These are phyloP conservation scores for Pecten maximus DNA, from an alignment of 2,888 invertebrate genomes.

Conservation along the genomic window DNA sequence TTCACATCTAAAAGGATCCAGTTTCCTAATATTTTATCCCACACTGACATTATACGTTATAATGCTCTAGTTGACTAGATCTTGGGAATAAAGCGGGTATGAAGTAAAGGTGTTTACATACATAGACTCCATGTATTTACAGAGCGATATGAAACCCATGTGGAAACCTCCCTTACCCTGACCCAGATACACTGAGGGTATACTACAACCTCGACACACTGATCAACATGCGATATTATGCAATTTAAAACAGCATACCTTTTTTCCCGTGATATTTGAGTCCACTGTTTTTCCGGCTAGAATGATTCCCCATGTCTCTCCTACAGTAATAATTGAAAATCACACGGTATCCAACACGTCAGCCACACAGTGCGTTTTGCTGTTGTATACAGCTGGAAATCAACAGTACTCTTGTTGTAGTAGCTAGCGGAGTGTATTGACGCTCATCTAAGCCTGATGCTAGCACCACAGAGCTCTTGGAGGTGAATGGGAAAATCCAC, in stretches of 20 bases:
- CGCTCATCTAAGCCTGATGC: conserved; percentile 17
- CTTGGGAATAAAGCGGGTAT: neutral
- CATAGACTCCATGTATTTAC: neutral
- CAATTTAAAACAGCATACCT: neutral
- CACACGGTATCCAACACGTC: neutral
- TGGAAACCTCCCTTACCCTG: neutral
- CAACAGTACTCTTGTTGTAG: neutral
- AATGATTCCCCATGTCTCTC: conserved; percentile 20
- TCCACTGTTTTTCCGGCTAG: conserved; percentile 9
- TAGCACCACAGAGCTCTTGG: conserved; percentile 10
- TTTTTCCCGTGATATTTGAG: conserved; percentile 7
- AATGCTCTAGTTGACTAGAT: neutral
- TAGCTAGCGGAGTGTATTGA: neutral
- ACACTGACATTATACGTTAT: neutral
- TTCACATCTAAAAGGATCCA: no score
- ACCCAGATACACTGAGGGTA: neutral
- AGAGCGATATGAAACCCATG: neutral
- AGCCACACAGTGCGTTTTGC: neutral
- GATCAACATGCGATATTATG: neutral
- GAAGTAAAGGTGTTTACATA: neutral
- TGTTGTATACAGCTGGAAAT: neutral
- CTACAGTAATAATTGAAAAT: neutral
- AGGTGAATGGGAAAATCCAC: conserved; percentile 26
- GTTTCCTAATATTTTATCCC: no score
- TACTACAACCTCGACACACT: neutral